phyloP scores from a whole-genome alignment of 2,113 vertebrate genomes.

The Galbula dea region DNA sequence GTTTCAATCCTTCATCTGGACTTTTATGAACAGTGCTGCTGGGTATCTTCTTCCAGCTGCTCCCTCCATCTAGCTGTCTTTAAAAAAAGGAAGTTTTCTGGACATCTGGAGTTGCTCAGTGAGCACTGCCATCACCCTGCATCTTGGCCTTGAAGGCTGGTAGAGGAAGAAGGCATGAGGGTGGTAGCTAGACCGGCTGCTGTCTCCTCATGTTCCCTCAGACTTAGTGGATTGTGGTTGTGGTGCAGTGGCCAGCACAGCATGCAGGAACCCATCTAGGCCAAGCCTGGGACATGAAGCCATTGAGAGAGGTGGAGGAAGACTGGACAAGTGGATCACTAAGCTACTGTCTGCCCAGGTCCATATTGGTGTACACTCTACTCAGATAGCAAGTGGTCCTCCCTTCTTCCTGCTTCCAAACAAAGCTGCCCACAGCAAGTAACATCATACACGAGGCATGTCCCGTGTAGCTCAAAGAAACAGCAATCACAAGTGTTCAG shows the following conservation, averaged over 20 bases:
- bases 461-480: not conserved
- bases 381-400: not conserved
- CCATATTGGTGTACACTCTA: not conserved
- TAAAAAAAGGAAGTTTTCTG: not conserved
- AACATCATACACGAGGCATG: not conserved
- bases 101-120: not conserved
- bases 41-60: not conserved
- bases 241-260: not conserved
- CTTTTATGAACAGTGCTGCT: not conserved
- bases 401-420: not conserved
- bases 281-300: too few species aligned
- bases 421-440: not conserved
- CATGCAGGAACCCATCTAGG: not conserved
- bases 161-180: not conserved
- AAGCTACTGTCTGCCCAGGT: not conserved
- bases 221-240: not conserved
- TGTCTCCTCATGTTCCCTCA: not conserved
- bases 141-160: not conserved
- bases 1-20: conserved; percentile 12
- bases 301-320: not conserved
- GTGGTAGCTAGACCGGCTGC: not conserved
- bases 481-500: not conserved
- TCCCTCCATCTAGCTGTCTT: not conserved
- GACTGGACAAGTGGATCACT: not conserved
- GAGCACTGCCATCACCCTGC: not conserved